These are phyloP conservation scores for Drosophila anomelani DNA, from an alignment of 2,888 invertebrate genomes.

Conservation along the genomic window DNA sequence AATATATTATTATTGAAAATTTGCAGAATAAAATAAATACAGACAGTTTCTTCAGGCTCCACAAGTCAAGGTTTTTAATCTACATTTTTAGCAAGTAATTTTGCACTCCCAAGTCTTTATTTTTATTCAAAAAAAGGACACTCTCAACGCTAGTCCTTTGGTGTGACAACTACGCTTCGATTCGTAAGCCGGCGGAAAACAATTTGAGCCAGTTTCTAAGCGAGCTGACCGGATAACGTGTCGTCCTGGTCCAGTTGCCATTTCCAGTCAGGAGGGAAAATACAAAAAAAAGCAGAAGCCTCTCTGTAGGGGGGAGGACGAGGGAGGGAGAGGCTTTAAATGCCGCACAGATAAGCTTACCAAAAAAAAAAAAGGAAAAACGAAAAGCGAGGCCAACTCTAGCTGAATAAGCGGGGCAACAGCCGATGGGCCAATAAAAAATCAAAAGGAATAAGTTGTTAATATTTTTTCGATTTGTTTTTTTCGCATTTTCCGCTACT, in stretches of 20 bases:
- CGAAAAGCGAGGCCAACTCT: constrained; percentile 5
- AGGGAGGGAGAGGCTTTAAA: constrained; percentile 17
- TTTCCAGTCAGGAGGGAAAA: constrained; percentile 9
- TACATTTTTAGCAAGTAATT: too few species aligned
- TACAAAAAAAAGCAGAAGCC: constrained; percentile 1
- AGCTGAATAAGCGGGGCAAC: constrained; percentile 37
- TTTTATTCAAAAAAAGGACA: neutral
- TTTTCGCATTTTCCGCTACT: constrained; percentile 34
- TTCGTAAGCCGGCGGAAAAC: constrained; percentile 9
- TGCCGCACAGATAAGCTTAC: constrained; percentile 34
- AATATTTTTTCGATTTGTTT: constrained; percentile 75
- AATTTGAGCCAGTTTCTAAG: constrained; percentile 16
- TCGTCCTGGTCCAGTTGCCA: constrained; percentile 18
- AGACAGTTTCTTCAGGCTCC: neutral
- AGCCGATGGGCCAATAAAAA: constrained; percentile 62
- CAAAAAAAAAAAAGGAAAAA: neutral
- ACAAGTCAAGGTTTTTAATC: neutral
- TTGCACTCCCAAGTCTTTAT: neutral
- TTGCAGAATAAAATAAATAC: neutral
- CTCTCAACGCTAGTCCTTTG: neutral
- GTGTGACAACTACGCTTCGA: constrained; percentile 9
- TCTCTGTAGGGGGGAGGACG: neutral
- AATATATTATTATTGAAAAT: too few species aligned
- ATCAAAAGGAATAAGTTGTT: constrained; percentile 72
- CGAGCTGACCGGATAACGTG: constrained; percentile 25